phyloP scores from a whole-genome alignment of 2,888 invertebrate genomes.

The Eupithecia pulchellata region DNA sequence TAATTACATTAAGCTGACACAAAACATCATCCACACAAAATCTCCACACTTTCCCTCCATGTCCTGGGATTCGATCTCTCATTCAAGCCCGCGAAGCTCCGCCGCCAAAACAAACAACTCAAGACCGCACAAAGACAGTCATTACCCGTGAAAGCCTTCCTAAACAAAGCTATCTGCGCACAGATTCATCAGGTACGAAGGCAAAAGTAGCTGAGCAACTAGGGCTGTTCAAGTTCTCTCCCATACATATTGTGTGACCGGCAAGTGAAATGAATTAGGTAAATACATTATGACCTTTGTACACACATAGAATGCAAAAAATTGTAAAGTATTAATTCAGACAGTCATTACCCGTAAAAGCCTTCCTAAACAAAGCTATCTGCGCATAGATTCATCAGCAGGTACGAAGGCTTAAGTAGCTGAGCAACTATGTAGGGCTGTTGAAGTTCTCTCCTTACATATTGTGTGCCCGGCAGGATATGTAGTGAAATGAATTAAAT shows the following conservation, averaged over 20 bases:
- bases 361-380: conserved; percentile 44
- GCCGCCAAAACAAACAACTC: conserved; percentile 42
- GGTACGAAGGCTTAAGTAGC: neutral
- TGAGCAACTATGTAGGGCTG: conserved; percentile 6
- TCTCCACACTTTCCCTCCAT: neutral
- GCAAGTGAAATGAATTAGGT: too few species aligned
- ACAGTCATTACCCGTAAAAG: conserved; percentile 46
- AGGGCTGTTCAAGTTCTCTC: too few species aligned
- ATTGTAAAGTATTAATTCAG: too few species aligned
- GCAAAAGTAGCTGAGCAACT: neutral
- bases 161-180: conserved; percentile 45
- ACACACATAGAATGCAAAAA: too few species aligned
- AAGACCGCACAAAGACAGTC: conserved; percentile 44
- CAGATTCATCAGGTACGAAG: conserved; percentile 33
- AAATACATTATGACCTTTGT: too few species aligned
- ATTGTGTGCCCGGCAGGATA: too few species aligned
- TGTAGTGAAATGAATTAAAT: too few species aligned
- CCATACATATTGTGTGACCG: too few species aligned
- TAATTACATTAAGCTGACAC: too few species aligned
- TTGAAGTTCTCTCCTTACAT: too few species aligned
- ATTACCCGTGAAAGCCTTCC: conserved; percentile 44
- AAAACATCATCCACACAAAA: conserved; percentile 3
- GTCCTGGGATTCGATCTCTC: conserved; percentile 9
- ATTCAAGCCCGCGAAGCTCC: conserved; percentile 20
- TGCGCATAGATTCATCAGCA: conserved; percentile 35